Evolutionary conservation across 2,797 vertebrate genomes (phyloP), one percentile per base, ranked within the genome.

Genomic region (Cottoperca gobio): DNA sequence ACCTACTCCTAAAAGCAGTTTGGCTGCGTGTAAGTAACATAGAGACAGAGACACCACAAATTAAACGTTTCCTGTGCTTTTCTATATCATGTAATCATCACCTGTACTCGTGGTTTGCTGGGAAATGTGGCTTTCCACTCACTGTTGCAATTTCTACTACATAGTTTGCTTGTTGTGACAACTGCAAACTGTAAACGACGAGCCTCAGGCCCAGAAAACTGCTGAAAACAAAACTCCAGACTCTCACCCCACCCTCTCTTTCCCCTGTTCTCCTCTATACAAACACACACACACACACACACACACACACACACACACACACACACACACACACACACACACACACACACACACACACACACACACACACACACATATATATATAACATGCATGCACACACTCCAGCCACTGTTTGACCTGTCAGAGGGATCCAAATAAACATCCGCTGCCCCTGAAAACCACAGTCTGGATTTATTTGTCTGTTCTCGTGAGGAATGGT

Each of bases 111-210:
- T 16, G 40, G 37, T 19, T 42, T 31, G 31, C 45, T n/a, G 24
- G 37, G 37, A 76, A 79, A 70, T 72, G 39, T 10, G 11, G 40
- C 53, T 79, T 78, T 78, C 26, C 40, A 37, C 63, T 64, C 17
- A 17, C 55, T 53, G 60, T 80, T 55, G 50, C 71, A 72, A 43
- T 81, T 83, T 75, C 53, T 78, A 65, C 35, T 8, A 63, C 71
- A 86, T 78, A 81, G 79, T 83, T 83, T 85, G 67, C 82, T 84
- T 90, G 85, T 85, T 86, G 83, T 89, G 86, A 85, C 85, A 89
- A 91, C 84, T 82, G 77, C 40, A 68, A 39, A 63, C 73, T 73
- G 81, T 87, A 78, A 86, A 86, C 48, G 72, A 83, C 55, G 57
- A 73, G 82, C 88, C 83, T 84, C 21, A 2, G 82, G 87, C 84